These are phyloP conservation scores for Trachythela sp. DNA, from an alignment of 64 coral and sea anemone species.

Conservation along the genomic window DNA sequence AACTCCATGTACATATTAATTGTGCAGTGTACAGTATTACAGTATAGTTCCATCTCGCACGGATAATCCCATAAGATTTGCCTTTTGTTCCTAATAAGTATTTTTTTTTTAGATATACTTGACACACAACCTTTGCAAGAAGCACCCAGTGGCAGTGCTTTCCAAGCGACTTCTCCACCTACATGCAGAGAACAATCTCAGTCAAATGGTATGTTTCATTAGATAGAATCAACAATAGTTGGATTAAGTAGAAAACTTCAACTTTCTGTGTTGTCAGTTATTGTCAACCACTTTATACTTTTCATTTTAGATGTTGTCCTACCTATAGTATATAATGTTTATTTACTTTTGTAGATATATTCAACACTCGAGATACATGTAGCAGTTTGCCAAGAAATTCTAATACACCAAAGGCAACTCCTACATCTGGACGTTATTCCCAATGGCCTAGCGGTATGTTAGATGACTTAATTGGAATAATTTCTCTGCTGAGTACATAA, in stretches of 20 bases:
- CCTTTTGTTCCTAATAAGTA: not conserved
- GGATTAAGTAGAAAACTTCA: no score
- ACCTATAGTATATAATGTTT: not conserved
- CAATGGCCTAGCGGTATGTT: slow-evolving; percentile 6
- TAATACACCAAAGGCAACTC: no score
- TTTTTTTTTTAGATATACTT: not conserved
- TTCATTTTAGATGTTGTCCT: not conserved
- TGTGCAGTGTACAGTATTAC: not conserved
- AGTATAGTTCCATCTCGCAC: not conserved
- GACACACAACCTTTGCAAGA: not conserved
- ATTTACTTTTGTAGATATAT: slow-evolving; percentile 9
- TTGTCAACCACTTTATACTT: not conserved
- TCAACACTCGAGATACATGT: not conserved
- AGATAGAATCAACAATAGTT: not conserved
- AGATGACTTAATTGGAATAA: not conserved
- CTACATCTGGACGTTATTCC: no score
- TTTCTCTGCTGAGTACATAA: not conserved
- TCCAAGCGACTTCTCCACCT: not conserved
- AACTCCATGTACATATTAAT: not conserved
- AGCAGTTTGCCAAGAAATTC: not conserved
- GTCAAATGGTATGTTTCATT: slow-evolving; percentile 2
- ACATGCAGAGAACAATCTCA: not conserved
- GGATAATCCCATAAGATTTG: not conserved
- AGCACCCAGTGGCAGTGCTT: not conserved
- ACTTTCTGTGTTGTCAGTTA: not conserved